Evolutionary conservation across 1,140 invertebrate species (phyloP).

Genomic region (Psilanteris sp.): DNA sequence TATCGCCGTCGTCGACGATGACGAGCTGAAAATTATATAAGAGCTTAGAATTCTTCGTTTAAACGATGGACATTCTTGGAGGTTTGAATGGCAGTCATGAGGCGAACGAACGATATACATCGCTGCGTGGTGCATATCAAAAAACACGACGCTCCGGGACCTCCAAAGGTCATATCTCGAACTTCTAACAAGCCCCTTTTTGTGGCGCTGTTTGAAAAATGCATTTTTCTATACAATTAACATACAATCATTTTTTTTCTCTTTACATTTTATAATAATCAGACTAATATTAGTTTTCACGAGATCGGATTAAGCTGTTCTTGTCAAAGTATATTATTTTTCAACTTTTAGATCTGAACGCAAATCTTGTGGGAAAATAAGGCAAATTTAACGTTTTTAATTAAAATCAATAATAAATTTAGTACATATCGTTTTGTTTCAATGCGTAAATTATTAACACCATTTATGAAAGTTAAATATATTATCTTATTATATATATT

Average conservation of each 20-base stretch:
- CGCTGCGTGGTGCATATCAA: constrained; percentile 57
- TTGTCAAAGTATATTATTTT: no score
- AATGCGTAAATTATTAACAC: no score
- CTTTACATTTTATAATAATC: constrained; percentile 26
- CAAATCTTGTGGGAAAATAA: no score
- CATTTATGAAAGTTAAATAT: no score
- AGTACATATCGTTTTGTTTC: no score
- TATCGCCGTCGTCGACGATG: constrained; percentile 56
- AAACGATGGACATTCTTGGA: constrained; percentile 49
- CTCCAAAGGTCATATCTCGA: constrained; percentile 51
- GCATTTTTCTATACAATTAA: constrained; percentile 55
- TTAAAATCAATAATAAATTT: no score
- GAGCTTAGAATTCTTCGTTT: constrained; percentile 51
- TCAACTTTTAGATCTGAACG: no score
- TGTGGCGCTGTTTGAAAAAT: constrained; percentile 46
- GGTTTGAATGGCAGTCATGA: constrained; percentile 59
- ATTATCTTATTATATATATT: no score
- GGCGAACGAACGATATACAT: constrained; percentile 59
- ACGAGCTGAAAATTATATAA: constrained; percentile 61
- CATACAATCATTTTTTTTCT: constrained; percentile 20
- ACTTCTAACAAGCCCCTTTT: constrained; percentile 54
- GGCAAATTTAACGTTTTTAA: no score
- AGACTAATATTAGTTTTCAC: constrained; percentile 5
- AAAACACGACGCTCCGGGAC: constrained; percentile 42
- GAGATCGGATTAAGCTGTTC: no score